Conservation (phyloP, 2,113 vertebrate genomes). For the Toxostoma redivivum region DNA sequence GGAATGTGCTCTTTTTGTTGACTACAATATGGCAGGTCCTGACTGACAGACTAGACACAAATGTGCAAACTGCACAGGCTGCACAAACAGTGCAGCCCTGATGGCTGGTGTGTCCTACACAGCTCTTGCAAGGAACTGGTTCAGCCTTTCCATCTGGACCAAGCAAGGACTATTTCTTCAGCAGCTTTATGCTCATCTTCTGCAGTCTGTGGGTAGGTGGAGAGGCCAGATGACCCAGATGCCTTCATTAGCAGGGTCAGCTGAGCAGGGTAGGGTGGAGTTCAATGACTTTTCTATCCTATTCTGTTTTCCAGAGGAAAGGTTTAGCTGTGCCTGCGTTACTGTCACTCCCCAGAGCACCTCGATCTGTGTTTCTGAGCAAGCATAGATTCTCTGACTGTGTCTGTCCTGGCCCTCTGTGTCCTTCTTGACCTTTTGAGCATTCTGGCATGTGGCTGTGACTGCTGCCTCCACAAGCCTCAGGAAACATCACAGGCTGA, state of each 20-base stretch:
- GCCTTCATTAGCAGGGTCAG: not conserved
- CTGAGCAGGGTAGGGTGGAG: not conserved
- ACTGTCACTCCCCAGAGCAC: not conserved
- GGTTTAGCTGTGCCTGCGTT: not conserved
- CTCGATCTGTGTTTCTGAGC: not conserved
- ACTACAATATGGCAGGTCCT: not conserved
- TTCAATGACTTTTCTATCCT: not conserved
- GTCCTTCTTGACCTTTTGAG: not conserved
- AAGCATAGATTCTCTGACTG: not conserved
- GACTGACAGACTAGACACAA: conserved; percentile 17
- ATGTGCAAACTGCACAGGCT: not conserved
- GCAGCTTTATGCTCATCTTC: not conserved
- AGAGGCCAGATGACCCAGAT: not conserved
- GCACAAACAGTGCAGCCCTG: not conserved
- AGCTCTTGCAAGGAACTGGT: not conserved
- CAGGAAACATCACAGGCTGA: not conserved
- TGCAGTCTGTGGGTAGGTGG: not conserved
- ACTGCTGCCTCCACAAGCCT: not conserved
- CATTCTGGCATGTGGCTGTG: not conserved
- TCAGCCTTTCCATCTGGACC: not conserved
- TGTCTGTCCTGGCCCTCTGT: not conserved
- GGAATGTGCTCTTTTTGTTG: not conserved
- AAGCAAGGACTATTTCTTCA: not conserved
- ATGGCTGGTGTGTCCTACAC: not conserved
- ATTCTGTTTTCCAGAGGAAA: not conserved